phyloP scores from a whole-genome alignment of 2,113 vertebrate genomes.

The Mionectes macconnelli region DNA sequence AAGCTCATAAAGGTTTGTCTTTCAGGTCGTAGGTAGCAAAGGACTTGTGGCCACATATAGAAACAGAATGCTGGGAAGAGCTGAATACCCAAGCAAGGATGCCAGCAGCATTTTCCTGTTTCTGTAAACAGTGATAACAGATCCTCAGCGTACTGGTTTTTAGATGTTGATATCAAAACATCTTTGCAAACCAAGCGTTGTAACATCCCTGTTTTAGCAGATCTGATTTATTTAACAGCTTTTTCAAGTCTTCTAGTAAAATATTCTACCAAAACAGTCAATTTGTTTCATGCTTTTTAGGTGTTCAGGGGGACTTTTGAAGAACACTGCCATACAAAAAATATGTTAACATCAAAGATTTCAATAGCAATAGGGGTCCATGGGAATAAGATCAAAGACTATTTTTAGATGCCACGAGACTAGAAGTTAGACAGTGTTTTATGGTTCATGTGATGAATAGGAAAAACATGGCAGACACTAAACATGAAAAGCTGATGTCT shows the following conservation, averaged over 20 bases:
- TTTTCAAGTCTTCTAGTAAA: neutral
- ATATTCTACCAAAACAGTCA: neutral
- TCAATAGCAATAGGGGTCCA: neutral
- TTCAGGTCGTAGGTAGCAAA: neutral
- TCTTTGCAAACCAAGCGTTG: neutral
- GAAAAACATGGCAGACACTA: neutral
- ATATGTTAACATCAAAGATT: neutral
- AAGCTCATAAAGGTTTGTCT: neutral
- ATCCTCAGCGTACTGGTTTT: neutral
- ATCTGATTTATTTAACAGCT: neutral
- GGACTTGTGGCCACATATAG: fast-evolving
- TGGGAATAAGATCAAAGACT: neutral
- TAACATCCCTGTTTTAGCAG: neutral
- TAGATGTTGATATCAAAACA: neutral
- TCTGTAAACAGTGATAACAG: neutral
- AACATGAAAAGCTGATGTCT: neutral
- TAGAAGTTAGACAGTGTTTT: neutral
- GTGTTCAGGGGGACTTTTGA: neutral
- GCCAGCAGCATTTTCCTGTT: neutral
- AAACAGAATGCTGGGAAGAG: neutral
- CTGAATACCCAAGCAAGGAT: neutral
- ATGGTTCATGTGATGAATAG: neutral
- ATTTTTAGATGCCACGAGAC: neutral
- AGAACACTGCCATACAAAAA: neutral
- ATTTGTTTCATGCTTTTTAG: neutral